Base-by-base conservation (phyloP, 2,888 invertebrate genomes). In the Oscheius sp. region DNA sequence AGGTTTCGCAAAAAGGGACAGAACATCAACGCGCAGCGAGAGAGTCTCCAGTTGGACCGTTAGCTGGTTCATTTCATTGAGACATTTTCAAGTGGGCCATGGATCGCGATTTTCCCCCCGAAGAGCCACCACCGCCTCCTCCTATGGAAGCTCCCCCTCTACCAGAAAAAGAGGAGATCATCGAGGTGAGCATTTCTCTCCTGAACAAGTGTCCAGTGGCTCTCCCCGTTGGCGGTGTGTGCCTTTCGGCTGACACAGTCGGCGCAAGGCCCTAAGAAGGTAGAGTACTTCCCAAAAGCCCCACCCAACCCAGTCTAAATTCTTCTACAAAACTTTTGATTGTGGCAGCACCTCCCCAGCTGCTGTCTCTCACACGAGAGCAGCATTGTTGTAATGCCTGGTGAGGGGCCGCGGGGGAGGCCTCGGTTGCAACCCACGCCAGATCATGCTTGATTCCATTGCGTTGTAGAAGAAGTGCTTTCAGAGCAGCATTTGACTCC, bases 1-100 rank as follows among this genome's bases (percentile, higher is more conserved):
- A 61, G 61, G 61, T 61, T 61, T 61, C 61, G 61, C 61, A 61
- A 61, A 61, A 61, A 42, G 29, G 31, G 20, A 27, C n/a, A n/a
- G n/a, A n/a, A n/a, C n/a, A n/a, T n/a, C n/a, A n/a, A 4, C 8
- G 17, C 4, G 3, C 3, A n/a, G 8, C n/a, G n/a, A n/a, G n/a
- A n/a, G n/a, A n/a, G n/a, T n/a, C n/a, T n/a, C n/a, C n/a, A n/a
- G n/a, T n/a, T n/a, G n/a, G n/a, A n/a, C n/a, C n/a, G n/a, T n/a
- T n/a, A n/a, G n/a, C n/a, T n/a, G n/a, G n/a, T n/a, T n/a, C n/a
- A n/a, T n/a, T n/a, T n/a, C n/a, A n/a, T n/a, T n/a, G n/a, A 17
- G 25, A 55, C 17, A 37, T 33, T 33, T 34, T 55, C n/a, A 55
- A 55, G 55, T 55, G 33, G 61, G 45, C 1, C 15, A 61, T 61